phyloP scores from a whole-genome alignment of 2,113 vertebrate species.

The Solenodon paradoxus region DNA sequence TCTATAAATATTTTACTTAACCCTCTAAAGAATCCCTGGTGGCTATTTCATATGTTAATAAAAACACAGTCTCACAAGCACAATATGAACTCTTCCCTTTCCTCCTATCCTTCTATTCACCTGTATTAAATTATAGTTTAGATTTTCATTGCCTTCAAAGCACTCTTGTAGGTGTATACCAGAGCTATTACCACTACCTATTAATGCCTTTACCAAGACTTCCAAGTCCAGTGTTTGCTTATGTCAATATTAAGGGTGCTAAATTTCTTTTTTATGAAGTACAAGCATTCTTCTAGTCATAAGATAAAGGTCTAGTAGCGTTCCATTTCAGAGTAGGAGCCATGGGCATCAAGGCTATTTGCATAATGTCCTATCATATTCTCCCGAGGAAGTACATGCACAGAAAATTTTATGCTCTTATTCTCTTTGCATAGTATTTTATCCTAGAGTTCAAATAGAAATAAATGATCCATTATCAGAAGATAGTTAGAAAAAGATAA shows the following conservation, averaged over 20 bases:
- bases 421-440: not conserved
- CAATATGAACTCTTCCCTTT: not conserved
- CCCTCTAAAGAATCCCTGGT: not conserved
- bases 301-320: not conserved
- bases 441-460: not conserved
- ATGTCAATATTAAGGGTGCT: not conserved
- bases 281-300: not conserved
- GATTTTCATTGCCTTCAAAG: not conserved
- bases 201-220: not conserved
- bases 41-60: not conserved
- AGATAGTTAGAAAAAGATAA: not conserved
- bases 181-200: not conserved
- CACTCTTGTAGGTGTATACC: not conserved
- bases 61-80: not conserved
- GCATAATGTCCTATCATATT: not conserved
- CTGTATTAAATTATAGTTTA: not conserved
- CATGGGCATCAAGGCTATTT: not conserved
- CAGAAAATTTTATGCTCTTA: not conserved
- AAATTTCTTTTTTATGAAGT: not conserved
- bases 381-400: not conserved
- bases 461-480: not conserved
- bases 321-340: not conserved
- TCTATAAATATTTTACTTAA: not conserved
- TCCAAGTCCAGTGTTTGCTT: not conserved
- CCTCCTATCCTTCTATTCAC: not conserved